phyloP scores from a whole-genome alignment of 92 coral and sea anemone species.

The Meandrina meandrites region DNA sequence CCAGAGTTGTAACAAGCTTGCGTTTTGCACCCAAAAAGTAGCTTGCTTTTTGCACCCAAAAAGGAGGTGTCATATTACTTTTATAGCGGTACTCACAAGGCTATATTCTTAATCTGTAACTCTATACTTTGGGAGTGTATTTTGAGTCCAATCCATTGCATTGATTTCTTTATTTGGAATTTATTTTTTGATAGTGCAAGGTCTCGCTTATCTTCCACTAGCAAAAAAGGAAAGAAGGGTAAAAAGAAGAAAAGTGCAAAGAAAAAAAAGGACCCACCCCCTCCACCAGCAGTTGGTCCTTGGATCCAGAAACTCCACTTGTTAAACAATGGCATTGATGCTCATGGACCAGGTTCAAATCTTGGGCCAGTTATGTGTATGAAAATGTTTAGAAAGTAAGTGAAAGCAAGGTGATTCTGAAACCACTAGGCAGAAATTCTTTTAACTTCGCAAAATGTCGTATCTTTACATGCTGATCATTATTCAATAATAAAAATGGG shows the following conservation, averaged over 20 bases:
- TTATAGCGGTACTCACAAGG: no score
- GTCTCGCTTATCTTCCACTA: conserved; percentile 55
- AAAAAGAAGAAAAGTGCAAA: conserved; percentile 86
- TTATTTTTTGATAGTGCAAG: conserved; percentile 51
- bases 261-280: conserved; percentile 90
- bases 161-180: not conserved
- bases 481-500: no score
- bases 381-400: conserved; percentile 97
- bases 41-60: no score
- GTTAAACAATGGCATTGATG: conserved; percentile 92
- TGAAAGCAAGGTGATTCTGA: no score
- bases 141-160: not conserved
- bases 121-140: not conserved
- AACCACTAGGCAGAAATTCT: no score
- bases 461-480: no score
- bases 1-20: no score
- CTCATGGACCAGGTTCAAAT: conserved; percentile 85
- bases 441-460: no score
- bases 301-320: conserved; percentile 97
- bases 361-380: conserved; percentile 97
- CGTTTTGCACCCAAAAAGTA: no score
- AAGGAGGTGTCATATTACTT: no score
- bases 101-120: no score
- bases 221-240: conserved; percentile 87
- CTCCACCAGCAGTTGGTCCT: conserved; percentile 98